Evolutionary conservation across 1,140 invertebrate genomes (phyloP), one percentile per base, ranked within the genome.

Genomic region (Anastrepha ludens): DNA sequence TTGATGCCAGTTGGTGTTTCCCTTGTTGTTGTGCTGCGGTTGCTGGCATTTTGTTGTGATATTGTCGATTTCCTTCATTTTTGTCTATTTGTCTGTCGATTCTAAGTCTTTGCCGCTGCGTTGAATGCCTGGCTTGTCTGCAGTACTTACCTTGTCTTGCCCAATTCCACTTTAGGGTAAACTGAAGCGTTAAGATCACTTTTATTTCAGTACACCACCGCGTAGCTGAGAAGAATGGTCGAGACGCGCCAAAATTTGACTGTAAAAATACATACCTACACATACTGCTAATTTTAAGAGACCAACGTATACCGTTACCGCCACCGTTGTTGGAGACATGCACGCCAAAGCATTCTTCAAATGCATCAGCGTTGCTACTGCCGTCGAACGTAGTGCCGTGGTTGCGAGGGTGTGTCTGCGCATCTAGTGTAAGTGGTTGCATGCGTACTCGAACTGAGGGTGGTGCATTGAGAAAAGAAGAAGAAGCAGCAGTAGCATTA

Each of bases 131-230:
- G 62, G n/a, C 59, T 70, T 64, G 47, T 20, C 64, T 86, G 85
- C 47, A 55, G 13, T 4, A 29, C 20, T 62, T 67, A 87, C 74
- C 86, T 88, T 50, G 44, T 86, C 78, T 87, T 87, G 55, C 44
- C 64, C 64, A 47, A 39, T 20, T 29, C 60, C 41, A 67, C 44
- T 87, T 78, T 50, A 55, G 88, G 87, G 88, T 87, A 87, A 88
- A 78, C 85, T 87, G 67, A 87, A 87, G 87, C 88, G 87, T 88
- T 86, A 87, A 88, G 88, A 88, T 88, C 85, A 87, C 87, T 88
- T 60, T 58, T 39, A 87, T 87, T 88, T 87, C 86, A 88, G 88
- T 88, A 81, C 87, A 87, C 74, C 88, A 86, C 70, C 88, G 81
- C 81, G 59, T 86, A 81, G 64, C 87, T 87, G 85, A 67, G 87